Evolutionary conservation across 2,888 invertebrate genomes (phyloP), one percentile per base, ranked within the genome.

Genomic region (Andrena flavipes): DNA sequence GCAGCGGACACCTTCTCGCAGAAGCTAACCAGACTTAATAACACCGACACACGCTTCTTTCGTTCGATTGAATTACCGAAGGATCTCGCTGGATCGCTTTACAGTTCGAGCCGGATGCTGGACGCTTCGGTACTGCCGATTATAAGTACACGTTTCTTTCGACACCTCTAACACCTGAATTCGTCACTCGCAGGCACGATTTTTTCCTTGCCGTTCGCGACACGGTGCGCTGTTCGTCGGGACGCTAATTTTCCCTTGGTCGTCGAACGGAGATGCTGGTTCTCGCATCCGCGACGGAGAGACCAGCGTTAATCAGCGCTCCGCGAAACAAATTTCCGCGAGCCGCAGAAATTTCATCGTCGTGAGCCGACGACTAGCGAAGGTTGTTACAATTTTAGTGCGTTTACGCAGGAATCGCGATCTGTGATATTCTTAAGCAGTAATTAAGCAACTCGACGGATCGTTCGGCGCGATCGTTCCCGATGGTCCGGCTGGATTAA

Each of bases 351-450:
- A 48, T 76, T 72, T 80, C 71, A 78, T 78, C 73, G 80, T 80
- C 84, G 72, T 68, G 74, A 71, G 79, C 76, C 78, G 74, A 82
- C 81, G 82, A 78, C 83, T 83, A 84, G 84, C 81, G 84, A 86
- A 77, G 72, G 81, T 86, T 84, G 83, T 85, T 87, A 75, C 80
- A 85, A 72, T 76, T 85, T 88, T 82, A 86, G 83, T 78, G 86
- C 84, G 80, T 84, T 85, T 83, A 85, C 84, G 91, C 91, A 82
- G 91, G 87, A 91, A 91, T 91, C 88, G 90, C 88, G 86, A 92
- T 92, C 92, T 92, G 92, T 92, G 92, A 92, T 92, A 92, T 91
- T 92, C 90, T 92, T 90, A 91, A 91, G 90, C 91, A 90, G 91
- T 91, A 90, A 89, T 89, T 87, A 90, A 89, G 87, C 83, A 74